Conservation (phyloP, 2,888 invertebrate species). For the Chymomyza fuscimana region DNA sequence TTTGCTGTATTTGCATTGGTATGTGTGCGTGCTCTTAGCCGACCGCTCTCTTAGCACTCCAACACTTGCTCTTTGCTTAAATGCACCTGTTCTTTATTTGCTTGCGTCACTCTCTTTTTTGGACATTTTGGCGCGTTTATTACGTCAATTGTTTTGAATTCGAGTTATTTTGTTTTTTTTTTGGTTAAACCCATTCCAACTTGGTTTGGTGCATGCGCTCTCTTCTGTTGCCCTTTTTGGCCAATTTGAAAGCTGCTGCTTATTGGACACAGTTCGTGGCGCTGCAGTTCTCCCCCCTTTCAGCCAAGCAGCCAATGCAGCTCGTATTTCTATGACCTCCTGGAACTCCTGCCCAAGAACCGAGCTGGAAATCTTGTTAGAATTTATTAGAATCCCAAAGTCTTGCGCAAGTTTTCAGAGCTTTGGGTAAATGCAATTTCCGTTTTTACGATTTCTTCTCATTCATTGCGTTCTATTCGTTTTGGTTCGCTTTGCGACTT, state of each 20-base stretch:
- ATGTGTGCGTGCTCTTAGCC: constrained; percentile 51
- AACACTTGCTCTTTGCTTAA: constrained; percentile 29
- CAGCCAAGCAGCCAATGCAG: constrained; percentile 31
- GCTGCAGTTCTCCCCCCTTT: constrained; percentile 19
- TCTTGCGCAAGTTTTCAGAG: constrained; percentile 69
- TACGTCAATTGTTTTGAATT: neutral
- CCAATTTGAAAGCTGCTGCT: constrained; percentile 49
- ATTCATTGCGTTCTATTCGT: constrained; percentile 59
- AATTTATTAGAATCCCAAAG: constrained; percentile 73
- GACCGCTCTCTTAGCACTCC: constrained; percentile 10
- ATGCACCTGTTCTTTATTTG: constrained; percentile 45
- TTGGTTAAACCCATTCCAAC: neutral
- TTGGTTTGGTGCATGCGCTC: constrained; percentile 11
- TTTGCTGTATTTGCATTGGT: constrained; percentile 51
- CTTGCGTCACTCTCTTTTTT: constrained; percentile 1
- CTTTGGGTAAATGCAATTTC: constrained; percentile 72
- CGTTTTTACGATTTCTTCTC: constrained; percentile 65
- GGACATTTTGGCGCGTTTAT: neutral
- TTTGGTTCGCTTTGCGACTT: constrained; percentile 47
- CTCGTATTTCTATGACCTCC: constrained; percentile 29
- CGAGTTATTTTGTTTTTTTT: neutral
- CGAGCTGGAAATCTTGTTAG: constrained; percentile 73
- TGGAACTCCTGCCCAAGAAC: constrained; percentile 24
- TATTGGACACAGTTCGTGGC: constrained; percentile 49
- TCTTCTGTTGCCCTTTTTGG: constrained; percentile 34